A percentile compares a stretch with the other conserved stretches of the same genome.
phyloP scores from a whole-genome alignment of 2,888 invertebrate species.

The Callyntrura guangdongensis region DNA sequence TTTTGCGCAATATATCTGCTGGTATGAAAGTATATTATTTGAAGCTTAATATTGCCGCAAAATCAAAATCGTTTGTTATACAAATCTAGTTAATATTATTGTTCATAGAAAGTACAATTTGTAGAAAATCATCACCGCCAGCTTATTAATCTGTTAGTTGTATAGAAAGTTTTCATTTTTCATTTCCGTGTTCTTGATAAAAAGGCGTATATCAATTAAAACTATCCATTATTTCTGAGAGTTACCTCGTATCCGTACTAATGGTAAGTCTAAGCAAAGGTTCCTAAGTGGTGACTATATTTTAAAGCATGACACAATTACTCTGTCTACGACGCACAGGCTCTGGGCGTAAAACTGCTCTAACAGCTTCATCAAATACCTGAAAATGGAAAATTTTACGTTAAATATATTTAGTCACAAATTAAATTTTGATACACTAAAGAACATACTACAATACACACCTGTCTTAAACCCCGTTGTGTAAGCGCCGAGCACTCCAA shows the following conservation, averaged over 20 bases:
- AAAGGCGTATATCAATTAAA: slow-evolving; percentile 36
- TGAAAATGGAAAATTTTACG: slow-evolving; percentile 86
- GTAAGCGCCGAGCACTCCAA: slow-evolving; percentile 99
- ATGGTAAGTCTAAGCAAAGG: not conserved
- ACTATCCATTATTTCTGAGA: slow-evolving; percentile 27
- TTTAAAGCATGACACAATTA: slow-evolving; percentile 89
- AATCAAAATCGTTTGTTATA: slow-evolving; percentile 42
- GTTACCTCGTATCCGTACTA: not conserved
- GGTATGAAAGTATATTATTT: slow-evolving; percentile 45
- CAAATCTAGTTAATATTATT: slow-evolving; percentile 52
- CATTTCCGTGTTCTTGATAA: slow-evolving; percentile 18
- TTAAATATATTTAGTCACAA: slow-evolving; percentile 16
- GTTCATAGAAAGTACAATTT: slow-evolving; percentile 77
- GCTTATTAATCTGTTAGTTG: slow-evolving; percentile 29
- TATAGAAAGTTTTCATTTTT: not conserved
- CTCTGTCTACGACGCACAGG: slow-evolving; percentile 97
- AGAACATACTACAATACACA: slow-evolving; percentile 82
- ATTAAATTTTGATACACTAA: not conserved
- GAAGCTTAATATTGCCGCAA: slow-evolving; percentile 50
- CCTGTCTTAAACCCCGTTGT: slow-evolving; percentile 98
- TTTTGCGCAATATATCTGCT: slow-evolving; percentile 29
- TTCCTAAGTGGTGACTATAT: not conserved
- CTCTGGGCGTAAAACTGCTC: slow-evolving; percentile 98
- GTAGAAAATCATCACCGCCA: slow-evolving; percentile 65
- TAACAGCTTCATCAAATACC: slow-evolving; percentile 99